Percentiles rank a stretch among this genome's conserved stretches.
Evolutionary conservation across 2,797 vertebrate species (phyloP).

Genomic region (Momotus momota): DNA sequence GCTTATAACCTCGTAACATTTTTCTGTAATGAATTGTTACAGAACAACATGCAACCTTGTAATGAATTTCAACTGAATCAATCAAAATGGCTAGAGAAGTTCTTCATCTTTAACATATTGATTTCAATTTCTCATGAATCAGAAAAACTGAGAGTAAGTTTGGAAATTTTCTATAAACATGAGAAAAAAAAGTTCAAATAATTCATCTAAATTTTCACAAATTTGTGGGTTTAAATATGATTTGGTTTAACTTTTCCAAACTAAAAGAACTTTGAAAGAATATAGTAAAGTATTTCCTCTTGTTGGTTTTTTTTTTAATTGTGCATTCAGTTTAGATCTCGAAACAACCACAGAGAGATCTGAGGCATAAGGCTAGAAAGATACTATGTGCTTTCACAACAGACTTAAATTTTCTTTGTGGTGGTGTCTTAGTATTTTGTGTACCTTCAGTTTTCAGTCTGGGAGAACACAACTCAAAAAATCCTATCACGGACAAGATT

Average conservation of each 20-base stretch:
- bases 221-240: background rate
- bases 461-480: background rate
- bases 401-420: background rate
- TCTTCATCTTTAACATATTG: background rate
- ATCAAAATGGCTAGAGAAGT: background rate
- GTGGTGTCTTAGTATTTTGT: background rate
- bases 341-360: background rate
- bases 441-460: background rate
- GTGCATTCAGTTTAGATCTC: background rate
- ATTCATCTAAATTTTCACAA: background rate
- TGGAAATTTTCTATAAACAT: background rate
- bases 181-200: background rate
- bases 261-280: background rate
- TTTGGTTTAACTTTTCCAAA: background rate
- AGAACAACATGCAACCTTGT: background rate
- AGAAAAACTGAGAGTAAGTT: background rate
- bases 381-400: background rate
- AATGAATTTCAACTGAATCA: background rate
- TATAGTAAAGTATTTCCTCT: background rate
- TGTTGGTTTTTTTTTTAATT: background rate
- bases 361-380: background rate
- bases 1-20: background rate
- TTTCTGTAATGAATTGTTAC: background rate
- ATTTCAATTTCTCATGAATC: background rate
- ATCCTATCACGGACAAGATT: background rate